A percentile compares a stretch with the other conserved stretches of the same genome.
Conservation (phyloP, 1,140 invertebrate species). For the Leptinotarsa undecemlineata region DNA sequence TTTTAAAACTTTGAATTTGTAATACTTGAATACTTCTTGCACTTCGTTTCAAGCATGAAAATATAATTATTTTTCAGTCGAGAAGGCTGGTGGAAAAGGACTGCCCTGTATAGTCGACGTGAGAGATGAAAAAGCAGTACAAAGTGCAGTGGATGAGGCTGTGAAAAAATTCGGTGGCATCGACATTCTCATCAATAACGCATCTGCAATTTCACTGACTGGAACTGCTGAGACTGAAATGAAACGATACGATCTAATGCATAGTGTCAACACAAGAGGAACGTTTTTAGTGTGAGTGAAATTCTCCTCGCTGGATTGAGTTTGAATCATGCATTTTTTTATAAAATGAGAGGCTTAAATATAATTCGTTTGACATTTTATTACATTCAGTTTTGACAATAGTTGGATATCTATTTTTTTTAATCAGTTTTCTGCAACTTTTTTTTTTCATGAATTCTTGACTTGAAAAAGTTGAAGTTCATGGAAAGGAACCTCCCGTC, state of each 20-base stretch:
- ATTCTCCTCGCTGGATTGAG: not conserved
- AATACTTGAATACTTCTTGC: too few relatives aligned
- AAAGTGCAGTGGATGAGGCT: slow-evolving; percentile 82
- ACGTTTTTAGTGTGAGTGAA: slow-evolving; percentile 83
- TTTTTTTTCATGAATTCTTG: too few relatives aligned
- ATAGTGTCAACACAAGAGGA: slow-evolving; percentile 87
- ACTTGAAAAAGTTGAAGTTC: too few relatives aligned
- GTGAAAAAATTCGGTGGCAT: slow-evolving; percentile 94
- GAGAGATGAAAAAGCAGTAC: slow-evolving; percentile 81
- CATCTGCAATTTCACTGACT: slow-evolving; percentile 94
- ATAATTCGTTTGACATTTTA: not conserved
- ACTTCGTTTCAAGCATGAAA: not conserved
- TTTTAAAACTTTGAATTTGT: too few relatives aligned
- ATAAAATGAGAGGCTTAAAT: too few relatives aligned
- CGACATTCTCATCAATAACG: slow-evolving; percentile 95
- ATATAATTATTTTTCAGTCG: slow-evolving; percentile 67
- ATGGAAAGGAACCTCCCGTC: too few relatives aligned
- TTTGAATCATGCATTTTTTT: too few relatives aligned
- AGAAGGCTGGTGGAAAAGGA: slow-evolving; percentile 86
- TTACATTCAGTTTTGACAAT: not conserved
- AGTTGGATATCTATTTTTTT: too few relatives aligned
- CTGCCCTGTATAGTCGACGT: slow-evolving; percentile 94
- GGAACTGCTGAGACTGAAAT: slow-evolving; percentile 86
- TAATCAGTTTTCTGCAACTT: too few relatives aligned
- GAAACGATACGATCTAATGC: slow-evolving; percentile 97